Conservation (phyloP, 1,140 invertebrate species). For the Leptinotarsa lineolata region DNA sequence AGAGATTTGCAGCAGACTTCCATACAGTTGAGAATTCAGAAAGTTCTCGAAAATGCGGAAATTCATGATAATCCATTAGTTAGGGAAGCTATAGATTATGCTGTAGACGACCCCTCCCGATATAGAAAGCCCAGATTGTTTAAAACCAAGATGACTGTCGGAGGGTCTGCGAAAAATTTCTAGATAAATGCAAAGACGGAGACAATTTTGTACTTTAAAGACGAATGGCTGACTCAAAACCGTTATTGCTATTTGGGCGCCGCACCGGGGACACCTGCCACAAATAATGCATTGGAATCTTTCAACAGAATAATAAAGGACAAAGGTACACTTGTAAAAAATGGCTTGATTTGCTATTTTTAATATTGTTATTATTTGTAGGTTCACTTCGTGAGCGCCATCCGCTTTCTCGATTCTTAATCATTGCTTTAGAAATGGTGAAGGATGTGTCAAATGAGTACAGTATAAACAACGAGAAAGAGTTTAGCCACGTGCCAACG, state of each 20-base stretch:
- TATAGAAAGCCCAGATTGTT: too few relatives aligned
- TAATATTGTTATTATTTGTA: too few relatives aligned
- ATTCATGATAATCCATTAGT: too few relatives aligned
- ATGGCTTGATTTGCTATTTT: too few relatives aligned
- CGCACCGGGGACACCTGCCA: background rate
- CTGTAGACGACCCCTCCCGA: too few relatives aligned
- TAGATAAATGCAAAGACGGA: background rate
- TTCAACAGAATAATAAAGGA: constrained; percentile 7
- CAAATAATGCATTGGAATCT: background rate
- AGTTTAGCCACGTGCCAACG: background rate
- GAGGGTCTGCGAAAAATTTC: too few relatives aligned
- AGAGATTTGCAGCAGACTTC: too few relatives aligned
- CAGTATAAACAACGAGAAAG: background rate
- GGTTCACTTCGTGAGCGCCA: background rate
- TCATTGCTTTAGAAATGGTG: background rate
- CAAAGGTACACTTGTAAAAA: background rate
- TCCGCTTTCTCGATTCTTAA: background rate
- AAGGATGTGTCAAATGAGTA: background rate
- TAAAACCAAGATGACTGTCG: too few relatives aligned
- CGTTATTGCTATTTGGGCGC: background rate
- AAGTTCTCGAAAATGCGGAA: too few relatives aligned
- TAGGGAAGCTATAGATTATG: too few relatives aligned
- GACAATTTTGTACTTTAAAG: background rate
- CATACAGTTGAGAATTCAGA: too few relatives aligned
- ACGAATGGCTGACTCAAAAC: background rate